phyloP scores from a whole-genome alignment of 2,888 invertebrate genomes.

The Limnephilus rhombicus region DNA sequence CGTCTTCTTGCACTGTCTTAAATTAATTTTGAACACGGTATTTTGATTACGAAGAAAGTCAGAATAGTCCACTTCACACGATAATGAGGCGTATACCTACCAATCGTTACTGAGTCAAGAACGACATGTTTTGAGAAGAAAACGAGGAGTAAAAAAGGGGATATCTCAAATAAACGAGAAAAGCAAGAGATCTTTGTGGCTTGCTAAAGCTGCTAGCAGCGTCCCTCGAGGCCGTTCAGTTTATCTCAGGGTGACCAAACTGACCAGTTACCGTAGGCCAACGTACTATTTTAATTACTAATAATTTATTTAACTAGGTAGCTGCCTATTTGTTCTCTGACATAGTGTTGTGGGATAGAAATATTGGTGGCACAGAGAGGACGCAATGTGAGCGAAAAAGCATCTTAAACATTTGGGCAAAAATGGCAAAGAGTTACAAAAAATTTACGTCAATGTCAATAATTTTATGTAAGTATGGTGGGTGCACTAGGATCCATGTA shows the following conservation, averaged over 20 bases:
- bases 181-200: background rate
- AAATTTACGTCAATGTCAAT: no score
- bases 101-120: constrained; percentile 13
- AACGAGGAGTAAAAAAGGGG: constrained; percentile 19
- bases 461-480: no score
- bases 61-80: background rate
- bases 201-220: background rate
- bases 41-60: background rate
- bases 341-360: no score
- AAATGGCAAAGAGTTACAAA: background rate
- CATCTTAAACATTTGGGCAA: background rate
- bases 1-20: no score
- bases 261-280: background rate
- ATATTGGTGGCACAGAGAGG: background rate
- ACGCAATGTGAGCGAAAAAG: background rate
- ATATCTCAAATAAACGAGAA: constrained; percentile 25
- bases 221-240: background rate
- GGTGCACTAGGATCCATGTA: no score
- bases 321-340: background rate
- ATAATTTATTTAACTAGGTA: background rate
- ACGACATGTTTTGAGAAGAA: constrained; percentile 3
- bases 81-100: background rate
- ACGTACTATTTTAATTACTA: background rate
- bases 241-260: background rate
- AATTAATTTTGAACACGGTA: background rate